These are phyloP conservation scores for Micoletzkya japonica DNA, from an alignment of 2,888 invertebrate genomes.

Conservation along the genomic window DNA sequence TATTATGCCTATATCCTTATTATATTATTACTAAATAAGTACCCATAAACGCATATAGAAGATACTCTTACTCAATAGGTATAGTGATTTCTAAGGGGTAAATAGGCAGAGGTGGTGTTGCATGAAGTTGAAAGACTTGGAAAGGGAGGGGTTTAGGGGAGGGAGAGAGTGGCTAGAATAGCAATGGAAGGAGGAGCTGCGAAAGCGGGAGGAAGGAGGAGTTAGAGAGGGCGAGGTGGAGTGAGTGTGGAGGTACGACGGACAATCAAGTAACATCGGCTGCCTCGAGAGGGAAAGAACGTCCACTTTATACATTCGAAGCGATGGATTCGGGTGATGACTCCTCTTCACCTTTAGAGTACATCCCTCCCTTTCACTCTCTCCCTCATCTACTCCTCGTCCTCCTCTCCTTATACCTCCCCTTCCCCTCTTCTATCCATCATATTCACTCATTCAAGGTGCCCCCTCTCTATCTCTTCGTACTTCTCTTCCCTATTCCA, in stretches of 20 bases:
- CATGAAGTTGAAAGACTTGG: not conserved
- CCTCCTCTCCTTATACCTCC: constrained; percentile 1
- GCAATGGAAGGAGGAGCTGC: no score
- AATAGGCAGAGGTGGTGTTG: no score
- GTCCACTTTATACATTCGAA: no score
- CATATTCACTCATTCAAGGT: constrained; percentile 11
- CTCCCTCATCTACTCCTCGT: constrained; percentile 2
- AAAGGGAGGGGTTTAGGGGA: not conserved
- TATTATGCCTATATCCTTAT: not conserved
- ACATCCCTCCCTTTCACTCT: not conserved
- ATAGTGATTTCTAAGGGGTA: not conserved
- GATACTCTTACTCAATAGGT: no score
- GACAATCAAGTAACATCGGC: no score
- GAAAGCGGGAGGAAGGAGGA: not conserved
- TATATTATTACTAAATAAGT: no score
- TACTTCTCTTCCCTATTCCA: not conserved
- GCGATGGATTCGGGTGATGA: no score
- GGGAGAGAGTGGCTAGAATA: no score
- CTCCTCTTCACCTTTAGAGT: constrained; percentile 21
- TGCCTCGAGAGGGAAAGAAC: no score
- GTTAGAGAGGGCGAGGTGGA: not conserved
- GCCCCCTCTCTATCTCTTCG: constrained; percentile 1
- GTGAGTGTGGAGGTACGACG: constrained; percentile 8
- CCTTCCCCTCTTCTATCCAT: constrained; percentile 5
- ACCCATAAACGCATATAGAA: no score